A percentile compares a stretch with the other conserved stretches of the same genome.
phyloP scores from a whole-genome alignment of 2,113 vertebrate genomes.

The Xyliphius kryptos region DNA sequence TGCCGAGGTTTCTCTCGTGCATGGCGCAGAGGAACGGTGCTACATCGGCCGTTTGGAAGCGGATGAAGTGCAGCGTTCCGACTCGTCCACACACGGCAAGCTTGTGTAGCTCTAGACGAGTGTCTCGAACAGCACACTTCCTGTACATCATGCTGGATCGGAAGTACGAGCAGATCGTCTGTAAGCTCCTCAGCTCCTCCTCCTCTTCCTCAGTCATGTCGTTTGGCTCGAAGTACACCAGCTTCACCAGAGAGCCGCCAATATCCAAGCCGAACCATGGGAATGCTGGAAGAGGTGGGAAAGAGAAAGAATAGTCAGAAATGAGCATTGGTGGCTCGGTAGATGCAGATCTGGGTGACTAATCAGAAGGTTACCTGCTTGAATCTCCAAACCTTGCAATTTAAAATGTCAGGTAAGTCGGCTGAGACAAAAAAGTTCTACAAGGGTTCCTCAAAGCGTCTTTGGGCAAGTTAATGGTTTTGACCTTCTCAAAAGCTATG shows the following conservation, averaged over 20 bases:
- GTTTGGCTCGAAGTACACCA: conserved; percentile 97
- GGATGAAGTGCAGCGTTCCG: conserved; percentile 96
- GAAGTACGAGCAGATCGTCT: conserved; percentile 92
- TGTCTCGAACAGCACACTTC: conserved; percentile 88
- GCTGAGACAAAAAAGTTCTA: no score
- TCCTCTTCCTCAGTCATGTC: conserved; percentile 96
- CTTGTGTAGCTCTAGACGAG: conserved; percentile 91
- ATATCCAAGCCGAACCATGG: conserved; percentile 99
- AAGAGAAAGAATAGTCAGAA: not conserved
- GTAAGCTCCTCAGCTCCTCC: conserved; percentile 94
- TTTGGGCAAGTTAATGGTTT: no score
- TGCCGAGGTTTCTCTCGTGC: no score
- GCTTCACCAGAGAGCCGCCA: conserved; percentile 89
- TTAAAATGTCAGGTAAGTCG: no score
- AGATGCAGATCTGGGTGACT: no score
- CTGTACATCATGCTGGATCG: conserved; percentile 92
- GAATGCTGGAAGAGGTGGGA: conserved; percentile 68
- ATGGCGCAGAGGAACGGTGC: conserved; percentile 93
- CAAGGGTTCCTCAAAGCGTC: no score
- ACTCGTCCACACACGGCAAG: conserved; percentile 90
- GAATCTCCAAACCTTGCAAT: no score
- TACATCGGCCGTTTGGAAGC: conserved; percentile 88
- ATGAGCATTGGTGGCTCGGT: no score
- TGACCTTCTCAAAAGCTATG: no score
- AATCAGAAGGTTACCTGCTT: no score